These are phyloP conservation scores for Megalurothrips usitatus DNA, from an alignment of 2,888 invertebrate genomes.

Conservation along the genomic window DNA sequence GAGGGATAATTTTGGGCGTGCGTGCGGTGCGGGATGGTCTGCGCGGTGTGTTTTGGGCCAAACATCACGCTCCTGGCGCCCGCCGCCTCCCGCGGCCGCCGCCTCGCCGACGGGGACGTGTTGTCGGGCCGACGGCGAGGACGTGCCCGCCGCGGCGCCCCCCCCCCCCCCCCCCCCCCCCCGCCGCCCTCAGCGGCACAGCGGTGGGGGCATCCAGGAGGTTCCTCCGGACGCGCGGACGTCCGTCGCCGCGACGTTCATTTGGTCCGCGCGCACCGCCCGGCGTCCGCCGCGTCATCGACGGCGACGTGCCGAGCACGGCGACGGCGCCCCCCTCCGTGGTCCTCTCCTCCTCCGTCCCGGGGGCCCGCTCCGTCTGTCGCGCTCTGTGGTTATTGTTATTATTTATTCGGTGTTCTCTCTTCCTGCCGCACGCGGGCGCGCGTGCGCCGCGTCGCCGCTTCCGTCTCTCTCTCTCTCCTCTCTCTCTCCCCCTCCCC, in stretches of 20 bases:
- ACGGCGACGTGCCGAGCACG: not conserved
- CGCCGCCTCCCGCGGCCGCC: not conserved
- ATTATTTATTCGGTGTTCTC: not conserved
- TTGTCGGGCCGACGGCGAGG: not conserved
- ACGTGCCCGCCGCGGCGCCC: not conserved
- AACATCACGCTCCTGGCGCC: not conserved
- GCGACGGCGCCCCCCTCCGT: too few relatives aligned
- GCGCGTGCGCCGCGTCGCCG: not conserved
- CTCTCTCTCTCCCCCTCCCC: not conserved
- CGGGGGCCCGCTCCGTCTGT: constrained; percentile 7
- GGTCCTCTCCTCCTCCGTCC: too few relatives aligned
- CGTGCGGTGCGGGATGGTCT: not conserved
- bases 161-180: not conserved
- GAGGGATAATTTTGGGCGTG: not conserved
- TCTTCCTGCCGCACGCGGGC: not conserved
- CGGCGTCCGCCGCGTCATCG: not conserved
- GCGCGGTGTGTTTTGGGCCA: not conserved
- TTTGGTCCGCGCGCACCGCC: not conserved
- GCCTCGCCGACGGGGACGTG: not conserved
- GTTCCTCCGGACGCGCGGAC: not conserved
- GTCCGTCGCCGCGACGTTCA: not conserved
- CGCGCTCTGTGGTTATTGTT: not conserved
- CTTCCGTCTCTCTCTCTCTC: not conserved
- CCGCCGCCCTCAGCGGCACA: too few relatives aligned
- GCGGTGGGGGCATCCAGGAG: too few relatives aligned